Evolutionary conservation across 2,888 invertebrate genomes (phyloP), one percentile per base, ranked within the genome.

Genomic region (Axea sp.): DNA sequence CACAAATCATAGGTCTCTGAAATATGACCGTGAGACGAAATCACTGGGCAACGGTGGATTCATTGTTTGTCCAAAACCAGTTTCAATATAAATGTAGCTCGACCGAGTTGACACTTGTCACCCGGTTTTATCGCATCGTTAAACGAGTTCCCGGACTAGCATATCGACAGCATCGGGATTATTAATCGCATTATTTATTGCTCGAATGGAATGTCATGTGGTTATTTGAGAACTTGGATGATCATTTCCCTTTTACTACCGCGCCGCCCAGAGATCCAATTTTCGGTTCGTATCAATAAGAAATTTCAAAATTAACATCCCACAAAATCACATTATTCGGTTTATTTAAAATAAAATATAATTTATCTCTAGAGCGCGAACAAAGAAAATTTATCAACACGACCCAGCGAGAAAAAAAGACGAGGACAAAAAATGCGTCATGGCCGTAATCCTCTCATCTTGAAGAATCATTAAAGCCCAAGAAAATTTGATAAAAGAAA

Each of bases 91-190:
- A 51, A 64, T 62, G 62, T 67, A 62, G 62, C 75, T 75, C 71
- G 31, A 47, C 53, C 26, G 55, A 35, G 73, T 75, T 84, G 85
- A 85, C 85, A 85, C 84, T 84, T 84, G 85, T 85, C 85, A 82
- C 82, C 78, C 62, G 82, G 80, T 84, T 86, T 86, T 83, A 86
- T 86, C 84, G 80, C 79, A 74, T 83, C 84, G 83, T 86, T 84
- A 84, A 86, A 82, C 73, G 68, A 37, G 68, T 74, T 74, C 37
- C 51, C 17, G 28, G 41, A 33, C 55, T 17, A 73, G 53, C 73
- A 72, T 80, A 83, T 84, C 82, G 83, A 81, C 82, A 81, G 78
- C 78, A 79, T 62, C 77, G 26, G 72, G 73, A 77, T 79, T 75
- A 71, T 83, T 84, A 84, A 84, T 84, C 83, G 81, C 79, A 60